Evolutionary conservation across 1,140 invertebrate species (phyloP).

Genomic region (Zelostemma sp.): DNA sequence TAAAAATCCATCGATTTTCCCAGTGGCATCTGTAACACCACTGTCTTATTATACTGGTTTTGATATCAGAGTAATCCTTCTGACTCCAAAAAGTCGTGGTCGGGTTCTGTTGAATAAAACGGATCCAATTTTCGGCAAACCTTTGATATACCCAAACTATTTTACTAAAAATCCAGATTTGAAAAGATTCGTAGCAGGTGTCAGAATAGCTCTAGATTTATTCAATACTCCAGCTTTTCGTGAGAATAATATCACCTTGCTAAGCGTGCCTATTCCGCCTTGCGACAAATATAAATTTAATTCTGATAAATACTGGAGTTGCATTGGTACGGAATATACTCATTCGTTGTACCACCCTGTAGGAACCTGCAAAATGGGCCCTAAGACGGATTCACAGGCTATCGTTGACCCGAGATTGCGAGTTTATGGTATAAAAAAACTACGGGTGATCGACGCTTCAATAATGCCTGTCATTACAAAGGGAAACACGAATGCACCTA

Average conservation of each 20-base stretch:
- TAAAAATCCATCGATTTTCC: slow-evolving; percentile 55
- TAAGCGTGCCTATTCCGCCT: slow-evolving; percentile 47
- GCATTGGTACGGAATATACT: slow-evolving; percentile 74
- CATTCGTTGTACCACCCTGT: too few species aligned
- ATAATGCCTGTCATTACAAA: slow-evolving; percentile 82
- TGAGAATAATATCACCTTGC: slow-evolving; percentile 45
- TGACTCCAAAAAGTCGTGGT: slow-evolving; percentile 65
- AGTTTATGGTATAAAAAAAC: too few species aligned
- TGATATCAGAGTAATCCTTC: slow-evolving; percentile 60
- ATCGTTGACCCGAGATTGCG: too few species aligned
- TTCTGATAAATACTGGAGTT: slow-evolving; percentile 76
- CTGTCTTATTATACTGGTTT: slow-evolving; percentile 64
- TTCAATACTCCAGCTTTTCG: too few species aligned
- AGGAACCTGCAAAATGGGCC: too few species aligned
- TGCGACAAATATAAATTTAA: too few species aligned
- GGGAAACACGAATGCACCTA: slow-evolving; percentile 83
- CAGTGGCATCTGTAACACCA: slow-evolving; percentile 41
- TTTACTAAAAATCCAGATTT: slow-evolving; percentile 66
- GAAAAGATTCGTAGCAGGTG: slow-evolving; percentile 62
- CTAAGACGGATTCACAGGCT: slow-evolving; percentile 75
- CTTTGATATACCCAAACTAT: slow-evolving; percentile 75
- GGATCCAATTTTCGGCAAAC: slow-evolving; percentile 73
- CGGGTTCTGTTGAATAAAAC: slow-evolving; percentile 66
- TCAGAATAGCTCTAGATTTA: too few species aligned
- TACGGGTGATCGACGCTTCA: slow-evolving; percentile 84